Base-by-base conservation (phyloP, 2,113 vertebrate genomes). In the Protobothrops mucrosquamatus region DNA sequence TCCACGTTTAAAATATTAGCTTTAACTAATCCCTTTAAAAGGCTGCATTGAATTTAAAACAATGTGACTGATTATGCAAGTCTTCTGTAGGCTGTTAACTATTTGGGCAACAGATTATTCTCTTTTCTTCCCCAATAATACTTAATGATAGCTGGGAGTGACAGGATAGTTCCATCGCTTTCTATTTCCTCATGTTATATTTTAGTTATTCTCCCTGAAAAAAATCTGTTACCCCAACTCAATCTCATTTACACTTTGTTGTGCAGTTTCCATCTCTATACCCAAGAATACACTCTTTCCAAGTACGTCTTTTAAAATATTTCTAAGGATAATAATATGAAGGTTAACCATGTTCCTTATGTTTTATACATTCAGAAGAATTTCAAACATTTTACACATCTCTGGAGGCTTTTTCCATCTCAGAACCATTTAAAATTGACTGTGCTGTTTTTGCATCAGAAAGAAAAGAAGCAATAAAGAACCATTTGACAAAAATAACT, bases 11-110 rank as follows among this genome's bases (percentile, higher is more conserved):
- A 96, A 93, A 97, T 93, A 96, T 95, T 94, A 96, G 89, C 93
- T 95, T 95, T 96, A 95, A 97, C 88, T 96, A 95, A 96, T 97
- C 96, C 89, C 94, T 96, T 96, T 97, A 95, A 97, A 97, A 96
- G 94, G 18, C 93, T 97, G 92, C n/a, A 91, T 93, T 94, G 96
- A 95, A 94, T 94, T 95, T 97, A 97, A 96, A 92, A 95, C 96
- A 97, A 89, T 93, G 95, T 87, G 93, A 97, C 92, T 90, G 92
- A 93, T 97, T 96, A 94, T 64, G 93, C 94, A 95, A 95, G 95
- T 93, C 34, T 94, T 91, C 93, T 87, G 23, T 88, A 89, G 85
- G 93, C 93, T 90, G 95, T 95, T 95, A 94, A 90, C 95, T 96
- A 93, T 95, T 96, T 94, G 96, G 94, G 95, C 94, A 95, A 81